Conservation (phyloP, 1,140 invertebrate genomes). For the Aleiodes sp. region DNA sequence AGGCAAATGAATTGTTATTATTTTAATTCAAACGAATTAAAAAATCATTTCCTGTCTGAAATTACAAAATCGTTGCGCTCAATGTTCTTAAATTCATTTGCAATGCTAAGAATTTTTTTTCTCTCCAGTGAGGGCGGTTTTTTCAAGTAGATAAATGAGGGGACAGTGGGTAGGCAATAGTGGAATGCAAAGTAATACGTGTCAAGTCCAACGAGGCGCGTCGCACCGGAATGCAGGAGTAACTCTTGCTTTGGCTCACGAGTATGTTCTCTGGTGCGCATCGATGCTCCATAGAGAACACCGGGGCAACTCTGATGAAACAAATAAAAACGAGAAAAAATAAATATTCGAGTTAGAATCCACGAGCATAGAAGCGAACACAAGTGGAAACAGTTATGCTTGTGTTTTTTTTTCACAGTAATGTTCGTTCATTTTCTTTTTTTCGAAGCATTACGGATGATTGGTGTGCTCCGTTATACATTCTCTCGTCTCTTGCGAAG, state of each 20-base stretch:
- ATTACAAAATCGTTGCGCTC: not conserved
- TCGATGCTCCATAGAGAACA: not conserved
- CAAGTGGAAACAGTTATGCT: not conserved
- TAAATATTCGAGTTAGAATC: too few relatives aligned
- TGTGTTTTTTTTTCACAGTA: not conserved
- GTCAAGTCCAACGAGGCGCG: conserved; percentile 59
- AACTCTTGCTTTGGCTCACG: not conserved
- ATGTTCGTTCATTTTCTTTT: not conserved
- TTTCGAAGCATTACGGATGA: not conserved
- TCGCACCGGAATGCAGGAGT: conserved; percentile 48
- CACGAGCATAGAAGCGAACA: not conserved
- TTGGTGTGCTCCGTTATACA: not conserved
- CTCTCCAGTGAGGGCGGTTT: not conserved
- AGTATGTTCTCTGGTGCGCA: conserved; percentile 5
- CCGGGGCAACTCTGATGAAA: not conserved
- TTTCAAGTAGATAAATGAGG: conserved; percentile 13
- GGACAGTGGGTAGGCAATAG: conserved; percentile 20
- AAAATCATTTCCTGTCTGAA: not conserved
- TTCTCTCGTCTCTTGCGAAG: too few relatives aligned
- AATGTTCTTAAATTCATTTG: not conserved
- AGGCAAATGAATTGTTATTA: not conserved
- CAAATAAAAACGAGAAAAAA: not conserved
- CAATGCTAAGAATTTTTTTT: not conserved
- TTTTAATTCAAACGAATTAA: not conserved
- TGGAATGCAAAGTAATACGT: conserved; percentile 60